These are phyloP conservation scores for Diplogasteroides magnus DNA, from an alignment of 1,140 invertebrate genomes.

Conservation along the genomic window DNA sequence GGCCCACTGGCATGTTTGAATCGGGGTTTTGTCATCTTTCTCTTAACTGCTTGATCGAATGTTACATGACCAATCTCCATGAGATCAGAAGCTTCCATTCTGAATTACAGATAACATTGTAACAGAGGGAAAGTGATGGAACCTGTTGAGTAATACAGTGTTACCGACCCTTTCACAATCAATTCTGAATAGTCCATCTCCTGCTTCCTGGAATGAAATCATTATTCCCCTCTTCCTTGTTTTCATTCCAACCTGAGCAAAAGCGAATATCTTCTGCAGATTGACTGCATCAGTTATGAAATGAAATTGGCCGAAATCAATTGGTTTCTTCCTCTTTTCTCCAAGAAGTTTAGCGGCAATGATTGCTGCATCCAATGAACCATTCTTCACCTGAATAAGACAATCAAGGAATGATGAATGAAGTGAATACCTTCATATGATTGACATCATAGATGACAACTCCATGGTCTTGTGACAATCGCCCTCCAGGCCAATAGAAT, in stretches of 20 bases:
- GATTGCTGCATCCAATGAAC: constrained; percentile 45
- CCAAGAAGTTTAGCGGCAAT: constrained; percentile 47
- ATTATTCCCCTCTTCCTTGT: no score
- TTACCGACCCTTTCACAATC: constrained; percentile 55
- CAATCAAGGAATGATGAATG: background rate
- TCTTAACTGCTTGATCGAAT: constrained; percentile 50
- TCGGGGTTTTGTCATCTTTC: constrained; percentile 49
- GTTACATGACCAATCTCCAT: constrained; percentile 53
- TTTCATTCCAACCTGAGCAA: constrained; percentile 32
- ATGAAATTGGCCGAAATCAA: constrained; percentile 52
- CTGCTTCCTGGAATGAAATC: constrained; percentile 42
- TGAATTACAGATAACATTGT: constrained; percentile 28
- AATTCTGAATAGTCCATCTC: constrained; percentile 50
- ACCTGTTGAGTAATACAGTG: constrained; percentile 47
- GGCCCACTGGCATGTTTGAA: constrained; percentile 47
- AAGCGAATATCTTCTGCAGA: constrained; percentile 54
- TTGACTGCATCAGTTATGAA: constrained; percentile 55
- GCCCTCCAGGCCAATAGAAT: constrained; percentile 53
- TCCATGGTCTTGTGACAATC: constrained; percentile 46
- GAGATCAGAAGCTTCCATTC: constrained; percentile 54
- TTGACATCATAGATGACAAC: constrained; percentile 55
- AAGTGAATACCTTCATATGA: constrained; percentile 44
- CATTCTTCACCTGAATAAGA: constrained; percentile 31
- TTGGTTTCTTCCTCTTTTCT: constrained; percentile 50
- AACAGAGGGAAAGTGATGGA: background rate